A percentile compares a stretch with the other conserved stretches of the same genome.
phyloP scores from a whole-genome alignment of 1,140 invertebrate species.

The Marisa cornuarietis region DNA sequence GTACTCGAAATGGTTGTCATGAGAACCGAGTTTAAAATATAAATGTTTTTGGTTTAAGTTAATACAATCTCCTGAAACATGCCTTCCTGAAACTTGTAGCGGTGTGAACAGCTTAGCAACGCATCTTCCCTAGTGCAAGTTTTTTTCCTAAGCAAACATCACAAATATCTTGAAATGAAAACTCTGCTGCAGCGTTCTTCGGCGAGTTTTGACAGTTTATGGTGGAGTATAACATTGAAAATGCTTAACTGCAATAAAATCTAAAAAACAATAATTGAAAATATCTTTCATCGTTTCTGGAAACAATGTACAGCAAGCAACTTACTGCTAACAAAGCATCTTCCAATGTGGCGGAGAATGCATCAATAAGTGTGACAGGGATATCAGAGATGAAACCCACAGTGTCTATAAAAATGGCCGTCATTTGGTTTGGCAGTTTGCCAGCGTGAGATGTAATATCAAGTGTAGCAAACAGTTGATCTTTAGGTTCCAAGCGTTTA shows the following conservation, averaged over 20 bases:
- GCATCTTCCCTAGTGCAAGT: no score
- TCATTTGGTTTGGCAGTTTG: conserved; percentile 72
- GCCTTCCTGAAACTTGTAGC: no score
- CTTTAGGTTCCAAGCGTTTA: conserved; percentile 73
- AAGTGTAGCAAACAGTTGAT: conserved; percentile 89
- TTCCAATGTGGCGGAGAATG: conserved; percentile 85
- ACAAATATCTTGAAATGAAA: background rate
- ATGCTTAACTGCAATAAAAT: background rate
- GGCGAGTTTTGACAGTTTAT: background rate
- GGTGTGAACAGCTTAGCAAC: no score
- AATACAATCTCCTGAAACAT: no score
- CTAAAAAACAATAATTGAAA: background rate
- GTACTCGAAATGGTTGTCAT: no score
- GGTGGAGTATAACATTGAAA: background rate
- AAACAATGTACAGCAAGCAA: background rate
- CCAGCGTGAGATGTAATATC: conserved; percentile 85
- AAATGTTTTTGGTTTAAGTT: no score
- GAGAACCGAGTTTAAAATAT: no score
- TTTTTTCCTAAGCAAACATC: background rate
- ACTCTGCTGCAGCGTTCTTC: background rate
- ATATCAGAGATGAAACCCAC: conserved; percentile 92
- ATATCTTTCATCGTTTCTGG: background rate
- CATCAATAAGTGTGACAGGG: conserved; percentile 82
- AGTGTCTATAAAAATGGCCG: conserved; percentile 81
- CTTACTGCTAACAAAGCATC: conserved; percentile 74